Percentiles rank a stretch among this genome's conserved stretches.
These are phyloP conservation scores for Ischnura elegans DNA, from an alignment of 2,888 invertebrate species.

Conservation along the genomic window DNA sequence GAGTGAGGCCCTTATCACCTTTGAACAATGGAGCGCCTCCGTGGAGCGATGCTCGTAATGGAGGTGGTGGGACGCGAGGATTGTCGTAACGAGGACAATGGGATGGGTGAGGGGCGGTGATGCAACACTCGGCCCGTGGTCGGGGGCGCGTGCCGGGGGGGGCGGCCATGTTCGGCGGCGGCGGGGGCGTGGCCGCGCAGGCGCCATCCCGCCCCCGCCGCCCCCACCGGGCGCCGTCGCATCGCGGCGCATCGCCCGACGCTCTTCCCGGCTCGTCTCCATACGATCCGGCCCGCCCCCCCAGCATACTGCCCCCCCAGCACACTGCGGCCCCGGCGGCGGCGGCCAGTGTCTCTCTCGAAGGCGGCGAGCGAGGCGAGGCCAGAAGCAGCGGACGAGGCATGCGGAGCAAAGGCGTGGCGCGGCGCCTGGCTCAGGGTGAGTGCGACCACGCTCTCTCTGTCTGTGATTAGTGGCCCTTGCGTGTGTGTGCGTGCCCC, in stretches of 20 bases:
- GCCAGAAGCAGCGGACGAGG: background rate
- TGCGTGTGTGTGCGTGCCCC: background rate
- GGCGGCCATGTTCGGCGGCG: background rate
- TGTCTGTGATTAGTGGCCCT: background rate
- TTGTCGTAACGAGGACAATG: background rate
- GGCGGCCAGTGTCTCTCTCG: background rate
- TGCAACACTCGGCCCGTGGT: background rate
- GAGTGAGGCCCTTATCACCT: too few relatives aligned
- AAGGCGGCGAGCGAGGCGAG: background rate
- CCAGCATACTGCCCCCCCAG: background rate
- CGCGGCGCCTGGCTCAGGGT: slow-evolving; percentile 30
- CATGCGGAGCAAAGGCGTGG: background rate
- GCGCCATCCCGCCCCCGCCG: too few relatives aligned
- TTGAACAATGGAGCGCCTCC: too few relatives aligned
- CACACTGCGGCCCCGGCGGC: slow-evolving; percentile 3
- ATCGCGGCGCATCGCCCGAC: background rate
- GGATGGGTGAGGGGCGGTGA: background rate
- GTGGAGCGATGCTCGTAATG: background rate
- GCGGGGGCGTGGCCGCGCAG: background rate
- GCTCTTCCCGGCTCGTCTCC: slow-evolving; percentile 7
- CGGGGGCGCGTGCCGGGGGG: background rate
- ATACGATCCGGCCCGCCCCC: background rate
- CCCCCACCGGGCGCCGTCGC: background rate
- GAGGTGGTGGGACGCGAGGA: background rate
- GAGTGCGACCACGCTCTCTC: background rate